These are phyloP conservation scores for Puntigrus tetrazona DNA, from an alignment of 2,113 vertebrate species.

Conservation along the genomic window DNA sequence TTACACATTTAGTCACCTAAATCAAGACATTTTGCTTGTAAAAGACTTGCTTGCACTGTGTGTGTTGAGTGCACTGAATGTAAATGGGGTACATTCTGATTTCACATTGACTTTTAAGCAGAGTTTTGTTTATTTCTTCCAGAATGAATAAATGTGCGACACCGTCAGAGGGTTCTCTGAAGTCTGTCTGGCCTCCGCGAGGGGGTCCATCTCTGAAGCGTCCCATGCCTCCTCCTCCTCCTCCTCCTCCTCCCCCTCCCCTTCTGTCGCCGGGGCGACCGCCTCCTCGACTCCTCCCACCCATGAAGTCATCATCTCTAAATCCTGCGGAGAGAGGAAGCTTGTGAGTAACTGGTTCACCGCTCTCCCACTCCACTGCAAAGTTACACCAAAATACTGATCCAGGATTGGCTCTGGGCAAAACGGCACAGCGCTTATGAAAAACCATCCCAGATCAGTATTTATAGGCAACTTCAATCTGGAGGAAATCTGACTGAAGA, in stretches of 20 bases:
- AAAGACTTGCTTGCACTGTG: background rate
- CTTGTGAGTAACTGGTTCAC: background rate
- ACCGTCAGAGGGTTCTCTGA: constrained; percentile 99
- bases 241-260: constrained; percentile 74
- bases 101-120: constrained; percentile 9
- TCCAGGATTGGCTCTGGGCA: background rate
- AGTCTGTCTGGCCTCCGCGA: constrained; percentile 85
- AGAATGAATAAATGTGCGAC: constrained; percentile 29
- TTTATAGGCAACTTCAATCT: constrained; percentile 30
- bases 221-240: constrained; percentile 73
- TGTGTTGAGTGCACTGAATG: background rate
- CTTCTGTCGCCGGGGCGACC: constrained; percentile 86
- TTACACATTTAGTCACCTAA: background rate
- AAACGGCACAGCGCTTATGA: no score
- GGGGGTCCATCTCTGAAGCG: constrained; percentile 91
- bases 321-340: constrained; percentile 76
- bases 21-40: background rate
- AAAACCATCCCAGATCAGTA: constrained; percentile 32
- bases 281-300: constrained; percentile 82
- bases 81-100: background rate
- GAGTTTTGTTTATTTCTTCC: no score
- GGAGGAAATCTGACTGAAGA: constrained; percentile 11
- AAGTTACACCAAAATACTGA: constrained; percentile 46
- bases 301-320: constrained; percentile 90
- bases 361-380: background rate